Conservation (phyloP, 2,113 vertebrate species). For the Saimiri boliviensis region DNA sequence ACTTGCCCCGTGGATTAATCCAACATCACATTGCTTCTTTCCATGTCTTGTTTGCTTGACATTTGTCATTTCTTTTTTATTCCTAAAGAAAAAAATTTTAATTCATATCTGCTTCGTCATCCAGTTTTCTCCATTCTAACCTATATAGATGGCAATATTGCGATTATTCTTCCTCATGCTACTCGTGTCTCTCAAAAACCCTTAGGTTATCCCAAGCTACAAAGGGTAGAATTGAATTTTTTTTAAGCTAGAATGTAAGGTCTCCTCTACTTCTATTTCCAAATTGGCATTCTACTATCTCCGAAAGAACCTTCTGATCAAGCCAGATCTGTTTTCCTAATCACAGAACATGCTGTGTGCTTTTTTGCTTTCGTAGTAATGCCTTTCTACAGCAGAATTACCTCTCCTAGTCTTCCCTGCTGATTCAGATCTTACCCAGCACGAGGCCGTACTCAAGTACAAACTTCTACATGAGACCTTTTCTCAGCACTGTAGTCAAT, state of each 20-base stretch:
- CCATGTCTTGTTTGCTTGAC: not conserved
- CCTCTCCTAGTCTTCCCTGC: not conserved
- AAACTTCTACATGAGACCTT: fast-evolving
- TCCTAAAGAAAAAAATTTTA: not conserved
- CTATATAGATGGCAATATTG: not conserved
- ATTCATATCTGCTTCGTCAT: not conserved
- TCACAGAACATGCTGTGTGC: fast-evolving
- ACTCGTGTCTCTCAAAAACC: not conserved
- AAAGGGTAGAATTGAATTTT: not conserved
- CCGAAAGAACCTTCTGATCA: not conserved
- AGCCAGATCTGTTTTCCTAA: not conserved
- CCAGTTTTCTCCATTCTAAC: not conserved
- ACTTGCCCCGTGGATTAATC: fast-evolving
- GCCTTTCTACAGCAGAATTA: not conserved
- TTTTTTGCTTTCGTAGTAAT: fast-evolving
- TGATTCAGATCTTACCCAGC: not conserved
- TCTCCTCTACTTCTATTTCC: not conserved
- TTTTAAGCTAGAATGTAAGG: too few species aligned
- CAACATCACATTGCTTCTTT: fast-evolving
- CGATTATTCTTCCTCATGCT: not conserved
- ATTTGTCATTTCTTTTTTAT: not conserved
- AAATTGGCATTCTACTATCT: not conserved
- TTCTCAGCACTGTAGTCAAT: not conserved
- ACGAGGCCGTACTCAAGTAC: fast-evolving
- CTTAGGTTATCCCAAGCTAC: fast-evolving